Percentiles rank a stretch among this genome's conserved stretches.
phyloP scores from a whole-genome alignment of 2,888 invertebrate species.

The Diadegma fenestrale region DNA sequence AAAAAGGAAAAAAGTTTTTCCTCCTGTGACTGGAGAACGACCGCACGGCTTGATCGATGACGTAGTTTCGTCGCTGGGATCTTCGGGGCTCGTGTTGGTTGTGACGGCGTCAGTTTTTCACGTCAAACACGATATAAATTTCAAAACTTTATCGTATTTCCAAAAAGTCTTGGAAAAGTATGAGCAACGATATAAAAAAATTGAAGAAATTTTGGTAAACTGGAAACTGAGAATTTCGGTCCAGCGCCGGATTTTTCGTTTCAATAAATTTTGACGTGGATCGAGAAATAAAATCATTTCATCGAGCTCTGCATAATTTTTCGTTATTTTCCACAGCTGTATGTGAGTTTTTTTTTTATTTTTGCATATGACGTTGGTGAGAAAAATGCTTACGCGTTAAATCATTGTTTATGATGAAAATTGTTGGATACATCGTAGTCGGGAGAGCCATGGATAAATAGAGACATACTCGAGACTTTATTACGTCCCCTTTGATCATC shows the following conservation, averaged over 20 bases:
- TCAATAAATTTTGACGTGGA: neutral
- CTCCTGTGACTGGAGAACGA: neutral
- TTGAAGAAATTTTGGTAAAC: neutral
- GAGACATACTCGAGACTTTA: slow-evolving; percentile 50
- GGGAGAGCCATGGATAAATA: slow-evolving; percentile 30
- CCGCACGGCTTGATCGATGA: slow-evolving; percentile 73
- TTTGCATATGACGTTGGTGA: neutral
- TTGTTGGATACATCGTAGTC: neutral
- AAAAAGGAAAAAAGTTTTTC: neutral
- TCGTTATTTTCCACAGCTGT: slow-evolving; percentile 4
- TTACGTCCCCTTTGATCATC: slow-evolving; percentile 63
- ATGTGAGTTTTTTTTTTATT: neutral
- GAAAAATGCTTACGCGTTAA: neutral
- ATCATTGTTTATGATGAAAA: slow-evolving; percentile 28
- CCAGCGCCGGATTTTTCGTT: neutral
- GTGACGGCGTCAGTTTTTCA: slow-evolving; percentile 77
- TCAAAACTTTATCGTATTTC: slow-evolving; percentile 57
- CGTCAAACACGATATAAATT: slow-evolving; percentile 75
- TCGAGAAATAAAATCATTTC: neutral
- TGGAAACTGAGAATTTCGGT: neutral
- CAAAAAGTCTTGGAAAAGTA: neutral
- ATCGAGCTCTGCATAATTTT: neutral
- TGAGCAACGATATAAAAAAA: too few relatives aligned
- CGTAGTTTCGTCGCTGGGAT: slow-evolving; percentile 65
- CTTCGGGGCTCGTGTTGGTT: slow-evolving; percentile 76